These are phyloP conservation scores for Ctenoplectra terminalis DNA, from an alignment of 1,140 invertebrate species.

Conservation along the genomic window DNA sequence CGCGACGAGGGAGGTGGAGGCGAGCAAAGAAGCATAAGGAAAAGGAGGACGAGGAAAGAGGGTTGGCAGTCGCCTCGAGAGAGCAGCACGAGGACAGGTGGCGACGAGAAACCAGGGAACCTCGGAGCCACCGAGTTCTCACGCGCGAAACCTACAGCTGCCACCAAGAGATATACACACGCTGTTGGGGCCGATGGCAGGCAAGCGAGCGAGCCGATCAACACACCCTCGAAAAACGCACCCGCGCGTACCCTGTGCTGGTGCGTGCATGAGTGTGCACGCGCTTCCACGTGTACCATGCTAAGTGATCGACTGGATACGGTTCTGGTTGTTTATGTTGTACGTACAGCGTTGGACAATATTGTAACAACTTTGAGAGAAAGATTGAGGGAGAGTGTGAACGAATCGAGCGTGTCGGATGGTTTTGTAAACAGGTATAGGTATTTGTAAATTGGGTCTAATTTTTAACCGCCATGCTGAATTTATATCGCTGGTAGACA, in stretches of 20 bases:
- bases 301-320: neutral
- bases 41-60: conserved; percentile 67
- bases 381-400: too few relatives aligned
- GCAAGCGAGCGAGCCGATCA: conserved; percentile 41
- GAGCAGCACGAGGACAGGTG: conserved; percentile 81
- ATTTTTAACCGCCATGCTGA: too few relatives aligned
- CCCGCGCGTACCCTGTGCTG: conserved; percentile 52
- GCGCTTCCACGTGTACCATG: conserved; percentile 7
- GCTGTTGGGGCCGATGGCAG: conserved; percentile 65
- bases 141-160: conserved; percentile 82
- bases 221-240: conserved; percentile 64
- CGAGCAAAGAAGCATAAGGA: conserved; percentile 51
- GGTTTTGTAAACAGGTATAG: too few relatives aligned
- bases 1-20: conserved; percentile 1
- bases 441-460: too few relatives aligned
- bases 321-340: neutral
- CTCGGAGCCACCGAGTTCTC: conserved; percentile 82
- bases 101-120: conserved; percentile 82
- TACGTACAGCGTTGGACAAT: too few relatives aligned
- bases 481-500: too few relatives aligned
- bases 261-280: neutral
- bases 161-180: conserved; percentile 75
- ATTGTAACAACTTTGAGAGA: too few relatives aligned
- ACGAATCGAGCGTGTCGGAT: too few relatives aligned
- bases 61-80: conserved; percentile 65